These are phyloP conservation scores for Aspidapion aeneum DNA, from an alignment of 2,888 invertebrate species.

Conservation along the genomic window DNA sequence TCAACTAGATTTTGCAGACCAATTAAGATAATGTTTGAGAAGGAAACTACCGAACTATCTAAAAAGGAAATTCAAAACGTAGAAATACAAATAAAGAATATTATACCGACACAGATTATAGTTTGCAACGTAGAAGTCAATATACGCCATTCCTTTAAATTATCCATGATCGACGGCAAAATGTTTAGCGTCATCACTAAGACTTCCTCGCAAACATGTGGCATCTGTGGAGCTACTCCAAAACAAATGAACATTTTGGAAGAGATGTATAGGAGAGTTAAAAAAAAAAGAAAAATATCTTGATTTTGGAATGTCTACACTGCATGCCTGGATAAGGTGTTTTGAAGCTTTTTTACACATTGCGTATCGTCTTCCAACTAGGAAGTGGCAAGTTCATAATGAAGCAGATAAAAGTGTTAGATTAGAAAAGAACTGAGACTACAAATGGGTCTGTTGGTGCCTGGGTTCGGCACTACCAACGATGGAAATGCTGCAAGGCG, in stretches of 20 bases:
- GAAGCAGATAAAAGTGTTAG: conserved; percentile 2
- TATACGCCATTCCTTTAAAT: conserved; percentile 15
- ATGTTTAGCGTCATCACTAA: conserved; percentile 17
- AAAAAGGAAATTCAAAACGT: conserved; percentile 17
- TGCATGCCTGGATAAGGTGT: conserved; percentile 19
- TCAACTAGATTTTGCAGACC: conserved; percentile 21
- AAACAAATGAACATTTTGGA: conserved; percentile 16
- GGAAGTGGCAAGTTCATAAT: conserved; percentile 11
- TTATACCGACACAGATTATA: conserved; percentile 12
- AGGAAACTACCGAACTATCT: conserved; percentile 16
- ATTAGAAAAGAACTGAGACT: neutral
- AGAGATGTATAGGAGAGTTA: conserved; percentile 5
- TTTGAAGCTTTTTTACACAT: conserved; percentile 13
- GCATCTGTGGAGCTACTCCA: conserved; percentile 12
- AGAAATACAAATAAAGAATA: conserved; percentile 13
- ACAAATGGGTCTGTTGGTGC: neutral
- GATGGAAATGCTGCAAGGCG: neutral
- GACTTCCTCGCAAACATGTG: conserved; percentile 14
- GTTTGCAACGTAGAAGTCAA: conserved; percentile 10
- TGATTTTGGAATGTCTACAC: conserved; percentile 15
- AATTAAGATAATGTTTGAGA: conserved; percentile 17
- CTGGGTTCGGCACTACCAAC: neutral
- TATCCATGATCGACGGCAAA: conserved; percentile 23
- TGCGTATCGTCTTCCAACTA: conserved; percentile 2
- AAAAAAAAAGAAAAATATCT: neutral